Evolutionary conservation across 2,888 invertebrate genomes (phyloP), one percentile per base, ranked within the genome.

Genomic region (Acanthosepion esculentum): DNA sequence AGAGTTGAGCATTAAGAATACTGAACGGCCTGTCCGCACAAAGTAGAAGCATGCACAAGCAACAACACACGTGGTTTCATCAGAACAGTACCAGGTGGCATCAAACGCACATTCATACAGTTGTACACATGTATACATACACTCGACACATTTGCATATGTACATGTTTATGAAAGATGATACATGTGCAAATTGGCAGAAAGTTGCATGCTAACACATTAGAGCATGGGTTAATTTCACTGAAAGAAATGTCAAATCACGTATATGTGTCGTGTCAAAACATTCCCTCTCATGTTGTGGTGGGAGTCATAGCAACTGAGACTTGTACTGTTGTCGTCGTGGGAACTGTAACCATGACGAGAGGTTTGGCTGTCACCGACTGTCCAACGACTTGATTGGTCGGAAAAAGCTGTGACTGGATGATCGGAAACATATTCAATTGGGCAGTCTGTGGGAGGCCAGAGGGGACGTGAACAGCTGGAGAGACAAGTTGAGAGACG

Each of bases 401-500:
- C 7, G 55, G 94, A 64, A 94, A 94, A 15, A 94, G 64, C 94
- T 94, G 94, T 48, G 53, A 64, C 59, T 94, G 94, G 29, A 94
- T 59, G n/a, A 53, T 53, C 6, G 94, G 55, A 64, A 64, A 29
- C 78, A 91, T 48, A 29, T 94, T 94, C 6, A 94, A 48, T 78
- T 94, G 94, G n/a, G 91, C 64, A 23, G 92, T 33, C 48, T 91
- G 94, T 33, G 26, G 33, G 53, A 94, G 94, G 7, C 64, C 93
- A 91, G 96, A 95, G 1, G 95, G 94, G 48, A 96, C 93, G 93
- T 96, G 96, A 50, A 96, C 95, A 26, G 96, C 96, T 8, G 96
- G 96, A 8, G 96, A 95, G 94, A 96, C 95, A 92, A 96, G 95
- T 94, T 96, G 96, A 93, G 96, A 96, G 48, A 95, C 95, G 92